Conservation (phyloP, 2,797 vertebrate genomes). For the Lagodon rhomboides region DNA sequence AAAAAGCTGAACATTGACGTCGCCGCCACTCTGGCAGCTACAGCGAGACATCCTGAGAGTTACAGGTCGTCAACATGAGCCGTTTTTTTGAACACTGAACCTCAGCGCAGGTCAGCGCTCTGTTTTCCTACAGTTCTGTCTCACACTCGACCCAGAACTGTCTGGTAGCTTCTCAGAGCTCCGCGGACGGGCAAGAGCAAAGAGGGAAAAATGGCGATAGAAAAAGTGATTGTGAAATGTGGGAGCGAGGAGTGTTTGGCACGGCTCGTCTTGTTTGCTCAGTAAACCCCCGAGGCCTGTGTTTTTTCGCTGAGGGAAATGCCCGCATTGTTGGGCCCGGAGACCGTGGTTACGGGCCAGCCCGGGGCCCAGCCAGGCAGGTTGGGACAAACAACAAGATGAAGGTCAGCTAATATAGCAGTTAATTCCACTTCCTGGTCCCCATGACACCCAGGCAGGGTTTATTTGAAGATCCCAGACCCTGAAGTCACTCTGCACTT, state of each 20-base stretch:
- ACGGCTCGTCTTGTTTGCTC: constrained; percentile 94
- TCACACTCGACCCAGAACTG: constrained; percentile 74
- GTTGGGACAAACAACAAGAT: constrained; percentile 94
- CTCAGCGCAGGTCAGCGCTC: constrained; percentile 47
- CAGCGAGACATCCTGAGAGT: constrained; percentile 40
- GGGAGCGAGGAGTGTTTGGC: constrained; percentile 87
- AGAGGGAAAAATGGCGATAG: constrained; percentile 70
- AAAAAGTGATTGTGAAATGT: constrained; percentile 86
- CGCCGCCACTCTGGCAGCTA: constrained; percentile 26
- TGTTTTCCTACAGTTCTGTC: constrained; percentile 61
- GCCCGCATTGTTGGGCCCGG: constrained; percentile 93
- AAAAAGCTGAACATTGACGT: constrained; percentile 11
- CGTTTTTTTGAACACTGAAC: constrained; percentile 55
- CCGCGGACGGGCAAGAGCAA: constrained; percentile 64
- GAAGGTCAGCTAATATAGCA: constrained; percentile 98
- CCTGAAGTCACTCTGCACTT: constrained; percentile 92
- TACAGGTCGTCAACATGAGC: constrained; percentile 5
- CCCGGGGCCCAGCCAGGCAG: constrained; percentile 90
- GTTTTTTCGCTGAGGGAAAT: constrained; percentile 91
- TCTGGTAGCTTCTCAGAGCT: constrained; percentile 63
- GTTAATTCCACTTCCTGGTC: constrained; percentile 97
- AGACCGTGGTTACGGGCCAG: constrained; percentile 97
- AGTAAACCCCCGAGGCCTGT: constrained; percentile 92
- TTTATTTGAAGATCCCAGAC: constrained; percentile 99
- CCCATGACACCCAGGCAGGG: constrained; percentile 94